Evolutionary conservation across 1,140 invertebrate genomes (phyloP).

Genomic region (Papilio glaucus): DNA sequence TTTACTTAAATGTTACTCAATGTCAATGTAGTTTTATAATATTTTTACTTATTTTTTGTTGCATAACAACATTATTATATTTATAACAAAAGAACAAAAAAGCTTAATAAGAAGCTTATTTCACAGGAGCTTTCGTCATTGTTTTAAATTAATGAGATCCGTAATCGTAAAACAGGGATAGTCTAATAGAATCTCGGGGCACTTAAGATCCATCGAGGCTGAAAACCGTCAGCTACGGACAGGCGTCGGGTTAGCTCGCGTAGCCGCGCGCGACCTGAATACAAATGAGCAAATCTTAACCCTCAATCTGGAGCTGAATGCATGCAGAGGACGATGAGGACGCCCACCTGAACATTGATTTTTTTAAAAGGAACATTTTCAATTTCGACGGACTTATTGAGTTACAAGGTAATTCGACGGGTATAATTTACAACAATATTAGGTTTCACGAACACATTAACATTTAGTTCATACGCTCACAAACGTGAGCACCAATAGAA

Average conservation of each 20-base stretch:
- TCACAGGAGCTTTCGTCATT: neutral
- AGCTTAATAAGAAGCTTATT: constrained; percentile 7
- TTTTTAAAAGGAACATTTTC: constrained; percentile 60
- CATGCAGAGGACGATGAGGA: constrained; percentile 59
- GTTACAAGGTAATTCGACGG: constrained; percentile 36
- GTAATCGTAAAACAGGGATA: constrained; percentile 46
- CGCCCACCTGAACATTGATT: constrained; percentile 68
- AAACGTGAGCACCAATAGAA: too few relatives aligned
- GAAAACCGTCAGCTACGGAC: constrained; percentile 56
- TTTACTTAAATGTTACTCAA: too few relatives aligned
- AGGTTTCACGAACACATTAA: too few relatives aligned
- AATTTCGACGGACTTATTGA: constrained; percentile 46
- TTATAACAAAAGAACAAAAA: constrained; percentile 29
- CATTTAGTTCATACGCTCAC: too few relatives aligned
- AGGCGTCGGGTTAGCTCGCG: constrained; percentile 50
- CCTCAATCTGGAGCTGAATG: constrained; percentile 69
- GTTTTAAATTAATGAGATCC: constrained; percentile 44
- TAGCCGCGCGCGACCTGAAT: constrained; percentile 54
- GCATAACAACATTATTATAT: too few relatives aligned
- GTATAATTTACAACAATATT: too few relatives aligned
- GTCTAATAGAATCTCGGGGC: constrained; percentile 67
- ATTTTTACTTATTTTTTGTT: too few relatives aligned
- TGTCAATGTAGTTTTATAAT: too few relatives aligned
- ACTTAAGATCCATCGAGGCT: constrained; percentile 62
- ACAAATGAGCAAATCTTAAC: constrained; percentile 74